Evolutionary conservation across 2,888 invertebrate genomes (phyloP).

Genomic region (Netelia melanura): DNA sequence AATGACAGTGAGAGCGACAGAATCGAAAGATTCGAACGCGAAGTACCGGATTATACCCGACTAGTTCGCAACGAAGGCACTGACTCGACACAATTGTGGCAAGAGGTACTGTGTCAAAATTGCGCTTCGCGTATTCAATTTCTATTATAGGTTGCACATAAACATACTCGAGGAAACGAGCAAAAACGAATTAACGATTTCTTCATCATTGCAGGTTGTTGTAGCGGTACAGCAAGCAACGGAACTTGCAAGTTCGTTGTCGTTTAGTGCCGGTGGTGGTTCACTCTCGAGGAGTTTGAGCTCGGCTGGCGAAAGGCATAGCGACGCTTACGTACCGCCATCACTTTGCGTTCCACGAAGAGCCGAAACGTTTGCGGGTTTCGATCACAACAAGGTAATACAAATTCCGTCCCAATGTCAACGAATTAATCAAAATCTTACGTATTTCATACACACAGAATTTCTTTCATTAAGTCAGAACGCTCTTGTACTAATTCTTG

Average conservation of each 20-base stretch:
- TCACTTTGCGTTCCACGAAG: conserved; percentile 92
- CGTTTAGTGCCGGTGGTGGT: conserved; percentile 88
- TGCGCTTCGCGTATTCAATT: not conserved
- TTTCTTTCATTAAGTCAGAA: not conserved
- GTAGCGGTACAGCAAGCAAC: conserved; percentile 88
- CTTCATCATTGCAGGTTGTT: conserved; percentile 75
- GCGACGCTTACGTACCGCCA: conserved; percentile 93
- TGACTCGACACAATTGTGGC: conserved; percentile 92
- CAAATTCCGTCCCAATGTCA: too few relatives aligned
- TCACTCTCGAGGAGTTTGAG: conserved; percentile 96
- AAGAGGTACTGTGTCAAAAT: conserved; percentile 87
- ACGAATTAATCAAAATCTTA: not conserved
- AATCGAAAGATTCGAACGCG: conserved; percentile 78
- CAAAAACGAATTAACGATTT: not conserved
- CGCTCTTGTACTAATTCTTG: not conserved
- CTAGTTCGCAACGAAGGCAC: conserved; percentile 90
- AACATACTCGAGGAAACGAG: not conserved
- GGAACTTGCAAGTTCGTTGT: conserved; percentile 90
- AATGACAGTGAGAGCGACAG: conserved; percentile 78
- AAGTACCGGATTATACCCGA: conserved; percentile 90
- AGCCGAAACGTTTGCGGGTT: conserved; percentile 98
- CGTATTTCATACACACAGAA: not conserved
- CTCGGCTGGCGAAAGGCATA: conserved; percentile 97
- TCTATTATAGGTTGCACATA: not conserved
- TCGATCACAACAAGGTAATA: conserved; percentile 88